phyloP scores from a whole-genome alignment of 2,888 invertebrate species.

The Plebejus argus region DNA sequence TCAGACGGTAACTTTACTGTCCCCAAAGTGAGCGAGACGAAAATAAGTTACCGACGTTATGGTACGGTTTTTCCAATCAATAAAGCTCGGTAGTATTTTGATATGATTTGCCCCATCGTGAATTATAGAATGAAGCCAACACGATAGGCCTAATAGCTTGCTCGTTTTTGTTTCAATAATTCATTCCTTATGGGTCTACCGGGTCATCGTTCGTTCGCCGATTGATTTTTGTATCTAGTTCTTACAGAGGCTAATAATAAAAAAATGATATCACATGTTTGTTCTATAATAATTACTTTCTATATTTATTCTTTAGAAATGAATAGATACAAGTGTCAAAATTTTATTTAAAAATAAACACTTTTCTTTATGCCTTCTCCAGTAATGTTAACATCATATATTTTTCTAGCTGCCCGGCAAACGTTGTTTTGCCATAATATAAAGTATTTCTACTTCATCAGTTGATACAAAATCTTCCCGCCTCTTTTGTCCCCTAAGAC shows the following conservation, averaged over 20 bases:
- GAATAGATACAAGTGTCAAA: no score
- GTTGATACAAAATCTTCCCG: no score
- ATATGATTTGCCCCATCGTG: constrained; percentile 24
- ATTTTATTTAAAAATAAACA: no score
- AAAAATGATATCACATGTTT: no score
- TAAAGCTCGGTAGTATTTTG: constrained; percentile 16
- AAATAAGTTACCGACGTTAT: constrained; percentile 52
- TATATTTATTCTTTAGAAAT: no score
- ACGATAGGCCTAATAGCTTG: neutral
- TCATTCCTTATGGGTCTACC: neutral
- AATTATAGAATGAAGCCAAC: constrained; percentile 15
- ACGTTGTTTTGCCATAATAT: no score
- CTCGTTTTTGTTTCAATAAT: constrained; percentile 15
- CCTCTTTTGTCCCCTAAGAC: no score
- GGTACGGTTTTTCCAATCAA: constrained; percentile 31
- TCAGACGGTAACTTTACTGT: constrained; percentile 53
- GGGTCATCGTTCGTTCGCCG: neutral
- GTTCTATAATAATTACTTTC: no score
- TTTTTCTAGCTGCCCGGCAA: no score
- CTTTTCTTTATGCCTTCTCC: no score
- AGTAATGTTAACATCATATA: no score
- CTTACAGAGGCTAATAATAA: neutral
- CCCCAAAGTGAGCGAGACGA: constrained; percentile 50
- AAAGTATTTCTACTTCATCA: no score
- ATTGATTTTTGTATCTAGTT: neutral